Evolutionary conservation across 2,113 vertebrate species (phyloP), one percentile per base, ranked within the genome.

Genomic region (Cinclus mexicanus): DNA sequence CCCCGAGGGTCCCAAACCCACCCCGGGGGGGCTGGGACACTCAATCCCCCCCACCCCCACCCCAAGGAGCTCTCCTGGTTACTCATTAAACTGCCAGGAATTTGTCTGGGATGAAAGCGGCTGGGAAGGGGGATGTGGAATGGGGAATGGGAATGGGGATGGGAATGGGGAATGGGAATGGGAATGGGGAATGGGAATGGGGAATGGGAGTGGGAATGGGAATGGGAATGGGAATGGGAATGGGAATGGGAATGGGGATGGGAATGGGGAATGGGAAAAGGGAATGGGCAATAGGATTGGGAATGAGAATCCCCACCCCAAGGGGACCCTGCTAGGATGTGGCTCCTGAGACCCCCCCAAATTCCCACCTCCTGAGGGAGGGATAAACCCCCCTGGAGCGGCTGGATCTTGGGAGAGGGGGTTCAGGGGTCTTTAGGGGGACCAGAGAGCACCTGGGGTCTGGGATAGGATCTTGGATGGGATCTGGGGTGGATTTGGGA

Each of bases 1-100:
- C 14, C 46, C 10, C 2, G 24, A 70, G 67, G 67, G 67, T 59
- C 63, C 44, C 47, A 47, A 50, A 39, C 7, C 9, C 33, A 21
- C n/a, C 35, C 41, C 37, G 22, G 55, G 81, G 33, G 6, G 33
- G 4, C 49, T 19, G 65, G 46, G 69, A 7, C 42, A 21, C 41
- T 47, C 57, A 37, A 63, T 52, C 28, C 25, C 67, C 50, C 74
- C 10, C 35, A 37, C 35, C 35, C 35, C 35, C 35, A 37, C 35
- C 35, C 35, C 35, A 37, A 37, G 35, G 17, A 35, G 81, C 33
- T 55, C 29, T 46, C 20, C 24, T n/a, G 20, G 94, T 96, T 96
- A 90, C 39, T 95, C 29, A 95, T 95, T 96, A 94, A 95, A 76
- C 81, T 2, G 28, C 9, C 67, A 87, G 81, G 94, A 88, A 89